phyloP scores from a whole-genome alignment of 2,888 invertebrate genomes.

The Microctonus brassicae region DNA sequence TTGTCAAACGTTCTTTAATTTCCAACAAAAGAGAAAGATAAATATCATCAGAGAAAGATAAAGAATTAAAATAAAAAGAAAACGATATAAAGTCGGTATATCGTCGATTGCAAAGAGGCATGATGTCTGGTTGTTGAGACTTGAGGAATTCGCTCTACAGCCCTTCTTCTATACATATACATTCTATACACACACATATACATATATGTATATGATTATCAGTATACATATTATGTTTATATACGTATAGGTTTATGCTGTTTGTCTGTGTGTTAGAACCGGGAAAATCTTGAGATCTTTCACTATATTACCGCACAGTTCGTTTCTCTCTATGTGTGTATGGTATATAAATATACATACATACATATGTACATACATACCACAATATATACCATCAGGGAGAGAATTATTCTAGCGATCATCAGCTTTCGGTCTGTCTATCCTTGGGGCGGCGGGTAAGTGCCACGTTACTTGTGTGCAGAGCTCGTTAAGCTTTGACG shows the following conservation, averaged over 20 bases:
- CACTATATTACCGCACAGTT: slow-evolving; percentile 9
- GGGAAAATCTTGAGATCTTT: slow-evolving; percentile 15
- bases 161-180: neutral
- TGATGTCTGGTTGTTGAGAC: slow-evolving; percentile 23
- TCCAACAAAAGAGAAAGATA: neutral
- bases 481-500: slow-evolving; percentile 38
- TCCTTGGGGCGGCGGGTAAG: slow-evolving; percentile 32
- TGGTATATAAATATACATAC: slow-evolving; percentile 2
- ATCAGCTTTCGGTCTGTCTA: slow-evolving; percentile 36
- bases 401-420: slow-evolving; percentile 36
- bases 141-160: slow-evolving; percentile 27
- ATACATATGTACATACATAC: too few relatives aligned
- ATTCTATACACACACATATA: neutral
- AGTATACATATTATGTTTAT: too few relatives aligned
- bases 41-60: neutral
- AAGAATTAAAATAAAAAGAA: neutral
- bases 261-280: slow-evolving; percentile 13
- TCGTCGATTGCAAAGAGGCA: slow-evolving; percentile 31
- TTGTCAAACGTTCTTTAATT: slow-evolving; percentile 31
- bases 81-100: slow-evolving; percentile 33
- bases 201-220: too few relatives aligned
- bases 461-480: slow-evolving; percentile 30
- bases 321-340: slow-evolving; percentile 22
- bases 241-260: too few relatives aligned
- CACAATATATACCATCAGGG: too few relatives aligned